Evolutionary conservation across 2,113 vertebrate species (phyloP).

Genomic region (Macrotis lagotis): DNA sequence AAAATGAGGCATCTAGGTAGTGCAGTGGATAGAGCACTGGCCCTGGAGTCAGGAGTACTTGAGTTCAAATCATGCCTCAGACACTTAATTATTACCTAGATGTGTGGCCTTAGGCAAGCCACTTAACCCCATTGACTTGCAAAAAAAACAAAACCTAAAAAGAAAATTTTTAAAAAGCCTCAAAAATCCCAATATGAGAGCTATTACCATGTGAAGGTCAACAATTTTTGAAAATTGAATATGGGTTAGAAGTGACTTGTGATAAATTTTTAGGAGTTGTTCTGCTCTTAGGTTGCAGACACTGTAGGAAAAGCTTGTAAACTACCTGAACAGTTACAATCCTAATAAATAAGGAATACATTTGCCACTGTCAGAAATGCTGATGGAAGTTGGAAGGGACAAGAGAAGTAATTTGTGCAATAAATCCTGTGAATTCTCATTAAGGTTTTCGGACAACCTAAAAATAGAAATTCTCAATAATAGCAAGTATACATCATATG

Average conservation of each 20-base stretch:
- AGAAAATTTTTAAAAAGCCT: no score
- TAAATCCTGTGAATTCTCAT: conserved; percentile 76
- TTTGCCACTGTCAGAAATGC: conserved; percentile 51
- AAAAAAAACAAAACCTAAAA: no score
- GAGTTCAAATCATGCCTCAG: no score
- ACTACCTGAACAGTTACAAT: conserved; percentile 66
- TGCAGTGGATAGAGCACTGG: no score
- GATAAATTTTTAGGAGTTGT: neutral
- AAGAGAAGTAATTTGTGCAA: conserved; percentile 70
- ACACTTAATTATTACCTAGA: no score
- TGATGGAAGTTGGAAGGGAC: conserved; percentile 56
- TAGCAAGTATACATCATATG: conserved; percentile 49
- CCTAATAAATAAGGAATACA: conserved; percentile 71
- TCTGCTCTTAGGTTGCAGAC: conserved; percentile 50
- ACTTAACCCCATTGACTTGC: no score
- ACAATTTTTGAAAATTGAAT: conserved; percentile 49
- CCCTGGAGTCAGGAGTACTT: no score
- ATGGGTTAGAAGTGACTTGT: conserved; percentile 28
- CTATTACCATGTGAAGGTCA: conserved; percentile 13
- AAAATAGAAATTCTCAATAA: conserved; percentile 70
- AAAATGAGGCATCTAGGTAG: no score
- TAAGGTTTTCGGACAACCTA: conserved; percentile 53
- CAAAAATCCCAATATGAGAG: conserved; percentile 49
- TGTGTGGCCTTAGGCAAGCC: no score
- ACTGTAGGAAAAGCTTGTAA: conserved; percentile 60